Evolutionary conservation across 2,888 invertebrate species (phyloP), one percentile per base, ranked within the genome.

Genomic region (Lypha dubia): DNA sequence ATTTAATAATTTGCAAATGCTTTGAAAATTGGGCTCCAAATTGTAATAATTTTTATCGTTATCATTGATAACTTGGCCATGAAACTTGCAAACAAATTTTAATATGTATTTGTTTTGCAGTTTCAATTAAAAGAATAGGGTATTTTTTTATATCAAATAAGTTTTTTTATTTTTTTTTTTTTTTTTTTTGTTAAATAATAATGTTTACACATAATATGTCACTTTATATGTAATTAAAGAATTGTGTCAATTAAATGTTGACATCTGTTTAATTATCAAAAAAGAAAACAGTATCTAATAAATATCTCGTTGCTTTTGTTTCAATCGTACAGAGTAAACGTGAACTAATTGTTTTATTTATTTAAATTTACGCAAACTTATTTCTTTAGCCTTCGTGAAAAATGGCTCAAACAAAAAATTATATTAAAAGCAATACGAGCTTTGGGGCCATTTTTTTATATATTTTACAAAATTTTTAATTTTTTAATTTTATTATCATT

Each of bases 211-310:
- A 38, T 38, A 60, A 17, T 77, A n/a, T 58, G 17, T 49, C 58
- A 79, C 24, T 79, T 68, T 38, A 15, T 28, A 32, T 76, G 44
- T 60, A 77, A 83, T 77, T 67, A 67, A 49, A 77, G 60, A 83
- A 77, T 73, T 83, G 65, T 77, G 65, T 83, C 65, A 83, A 67
- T 58, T 71, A 51, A 74, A 51, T 74, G 32, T 53, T 77, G 46
- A 63, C 56, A 70, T 76, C 41, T 71, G 28, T 46, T 71, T 20
- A 17, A 32, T 49, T 65, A 0, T 0, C 2, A 6, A 56, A 35
- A 41, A 53, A 46, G 24, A 28, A 35, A 8, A n/a, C n/a, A n/a
- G n/a, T n/a, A n/a, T n/a, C n/a, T 13, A 24, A 65, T 65, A 6
- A 17, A 63, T 53, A 35, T 35, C 51, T 15, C 44, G 11, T 24